Base-by-base conservation (phyloP, 2,888 invertebrate genomes). In the Andrena minutula region DNA sequence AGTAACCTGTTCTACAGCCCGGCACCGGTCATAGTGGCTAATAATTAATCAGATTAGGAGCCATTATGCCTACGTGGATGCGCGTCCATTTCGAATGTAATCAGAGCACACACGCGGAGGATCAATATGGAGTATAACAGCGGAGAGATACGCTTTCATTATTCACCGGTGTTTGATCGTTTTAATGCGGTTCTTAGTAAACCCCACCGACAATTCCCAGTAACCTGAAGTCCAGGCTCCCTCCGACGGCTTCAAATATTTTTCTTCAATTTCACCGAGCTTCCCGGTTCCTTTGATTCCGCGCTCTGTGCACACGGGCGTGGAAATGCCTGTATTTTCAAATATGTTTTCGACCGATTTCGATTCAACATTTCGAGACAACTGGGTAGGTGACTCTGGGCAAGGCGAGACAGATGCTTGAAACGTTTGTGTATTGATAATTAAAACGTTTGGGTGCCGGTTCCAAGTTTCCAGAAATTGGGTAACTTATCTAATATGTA, bases 11-110 rank as follows among this genome's bases (percentile, higher is more conserved):
- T 51, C 76, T n/a, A 58, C 51, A 49, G 53, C 41, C 20, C 12
- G 23, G 75, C 68, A 12, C 51, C 56, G 69, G 80, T 76, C 75
- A 78, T 26, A 10, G 66, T 76, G 68, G 82, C 74, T 78, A 84
- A 86, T 83, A 86, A 82, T 86, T 87, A 83, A 85, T 81, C 83
- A 80, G 81, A 80, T 85, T 82, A 83, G 75, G 61, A 70, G 56
- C 72, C 75, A 76, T 80, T 85, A 80, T 78, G 56, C 49, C 69
- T 41, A 58, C 58, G 74, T 63, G 58, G 35, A 58, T 69, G 75
- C 56, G 20, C 76, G 65, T 71, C 75, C 72, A 78, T 79, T 83
- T 61, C 78, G 60, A 64, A 61, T 76, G 78, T 65, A 79, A 87
- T 83, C 79, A 58, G 64, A 64, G 71, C 73, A 30, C 81, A 30